Evolutionary conservation across 2,113 vertebrate species (phyloP).

Genomic region (Gallinago media): DNA sequence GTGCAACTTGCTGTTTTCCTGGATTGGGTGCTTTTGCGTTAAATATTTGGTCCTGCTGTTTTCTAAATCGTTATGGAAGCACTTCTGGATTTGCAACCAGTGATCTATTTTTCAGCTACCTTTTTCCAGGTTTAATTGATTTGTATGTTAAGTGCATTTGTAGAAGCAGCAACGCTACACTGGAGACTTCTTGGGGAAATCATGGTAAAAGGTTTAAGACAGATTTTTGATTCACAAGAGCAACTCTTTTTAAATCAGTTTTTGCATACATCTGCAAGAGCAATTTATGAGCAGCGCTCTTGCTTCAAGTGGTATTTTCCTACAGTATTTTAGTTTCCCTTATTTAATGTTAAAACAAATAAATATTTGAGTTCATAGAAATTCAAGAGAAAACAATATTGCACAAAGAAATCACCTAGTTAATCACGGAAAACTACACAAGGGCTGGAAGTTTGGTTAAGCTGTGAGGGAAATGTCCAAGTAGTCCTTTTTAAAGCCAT

Average conservation of each 20-base stretch:
- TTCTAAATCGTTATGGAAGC: neutral
- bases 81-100: neutral
- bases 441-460: neutral
- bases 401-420: constrained; percentile 6
- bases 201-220: neutral
- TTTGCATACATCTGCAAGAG: constrained; percentile 4
- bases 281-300: neutral
- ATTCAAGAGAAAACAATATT: constrained; percentile 7
- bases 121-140: neutral
- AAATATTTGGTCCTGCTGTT: neutral
- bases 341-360: constrained; percentile 49
- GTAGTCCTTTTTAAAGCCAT: neutral
- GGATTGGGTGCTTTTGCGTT: neutral
- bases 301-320: constrained; percentile 19
- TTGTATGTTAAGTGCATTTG: neutral
- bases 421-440: neutral
- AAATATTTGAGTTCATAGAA: constrained; percentile 34
- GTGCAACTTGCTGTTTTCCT: neutral
- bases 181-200: neutral
- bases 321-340: constrained; percentile 20
- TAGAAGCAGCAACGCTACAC: neutral
- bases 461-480: neutral
- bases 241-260: neutral
- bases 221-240: neutral
- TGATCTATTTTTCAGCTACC: neutral